Base-by-base conservation (phyloP, 2,113 vertebrate genomes). In the Tinamus guttatus region DNA sequence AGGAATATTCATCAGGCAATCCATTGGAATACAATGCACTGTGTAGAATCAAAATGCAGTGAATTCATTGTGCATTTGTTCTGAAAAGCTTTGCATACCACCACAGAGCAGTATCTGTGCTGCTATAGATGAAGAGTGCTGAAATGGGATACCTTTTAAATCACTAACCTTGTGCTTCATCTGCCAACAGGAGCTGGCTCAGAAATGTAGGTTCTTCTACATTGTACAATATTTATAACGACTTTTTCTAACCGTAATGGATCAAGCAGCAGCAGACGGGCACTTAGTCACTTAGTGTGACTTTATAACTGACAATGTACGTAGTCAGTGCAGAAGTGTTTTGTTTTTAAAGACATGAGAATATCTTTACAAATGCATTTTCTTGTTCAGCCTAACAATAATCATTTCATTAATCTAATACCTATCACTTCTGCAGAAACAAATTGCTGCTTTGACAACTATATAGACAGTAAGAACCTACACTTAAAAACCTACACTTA, bases 1-100 rank as follows among this genome's bases (percentile, higher is more conserved):
- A 99, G 38, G 98, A 98, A 90, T 99, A 99, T 94, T 99, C 98
- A 60, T 98, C 98, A 4, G 98, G 98, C 63, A 99, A 95, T 67
- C 98, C 99, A 0, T 96, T 96, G 49, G 98, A 98, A 97, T 99
- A 99, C 22, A 98, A 97, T 80, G 98, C 98, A 84, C 99, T 99
- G 97, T 89, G 90, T 51, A 85, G 81, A 92, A 96, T 77, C 59
- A 90, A 96, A 96, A 96, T 62, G 95, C 18, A 84, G 36, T 40
- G 92, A 43, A 82, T 68, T 90, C 63, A 28, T 51, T 81, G 17
- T 32, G 14, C 45, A 7, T 56, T 77, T 62, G 17, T 34, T 83
- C 34, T 70, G 62, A 62, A 68, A 91, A 86, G 5, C 27, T 71
- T 24, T 24, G 32, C 11, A 2, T 18, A 34, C 45, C 65, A 96